Evolutionary conservation across 1,140 invertebrate genomes (phyloP).

Genomic region (Epicauta chinensis): DNA sequence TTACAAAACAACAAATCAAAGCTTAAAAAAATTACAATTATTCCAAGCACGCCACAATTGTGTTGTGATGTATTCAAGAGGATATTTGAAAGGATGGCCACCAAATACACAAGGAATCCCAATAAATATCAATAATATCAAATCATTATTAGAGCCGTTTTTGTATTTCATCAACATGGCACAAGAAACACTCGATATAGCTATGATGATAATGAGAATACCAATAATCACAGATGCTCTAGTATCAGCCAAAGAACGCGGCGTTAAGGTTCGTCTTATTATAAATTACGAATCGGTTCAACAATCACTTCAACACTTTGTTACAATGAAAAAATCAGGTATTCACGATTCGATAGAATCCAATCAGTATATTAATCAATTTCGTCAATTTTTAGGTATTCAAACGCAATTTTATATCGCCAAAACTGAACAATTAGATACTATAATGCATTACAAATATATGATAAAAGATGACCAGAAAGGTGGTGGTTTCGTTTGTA

Average conservation of each 20-base stretch:
- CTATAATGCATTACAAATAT: constrained; percentile 28
- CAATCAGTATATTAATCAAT: too few relatives aligned
- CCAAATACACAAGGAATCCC: constrained; percentile 3
- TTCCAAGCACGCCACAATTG: constrained; percentile 23
- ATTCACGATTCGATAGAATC: not conserved
- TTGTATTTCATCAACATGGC: constrained; percentile 24
- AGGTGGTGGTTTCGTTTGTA: constrained; percentile 19
- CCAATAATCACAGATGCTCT: constrained; percentile 11
- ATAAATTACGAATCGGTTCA: too few relatives aligned
- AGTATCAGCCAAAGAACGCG: constrained; percentile 12
- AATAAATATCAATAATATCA: constrained; percentile 9
- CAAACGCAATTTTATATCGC: constrained; percentile 8
- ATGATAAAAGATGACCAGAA: constrained; percentile 28
- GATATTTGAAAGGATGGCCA: constrained; percentile 21
- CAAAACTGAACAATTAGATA: constrained; percentile 4
- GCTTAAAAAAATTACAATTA: constrained; percentile 13
- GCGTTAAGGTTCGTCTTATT: constrained; percentile 20
- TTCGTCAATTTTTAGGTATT: constrained; percentile 14
- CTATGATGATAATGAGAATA: constrained; percentile 18
- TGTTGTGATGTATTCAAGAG: constrained; percentile 19
- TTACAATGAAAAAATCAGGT: not conserved
- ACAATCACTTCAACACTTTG: too few relatives aligned
- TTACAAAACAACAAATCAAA: constrained; percentile 4
- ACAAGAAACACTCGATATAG: constrained; percentile 16
- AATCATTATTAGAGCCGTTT: constrained; percentile 21